Conservation (phyloP, 2,888 invertebrate genomes). For the Onchidella celtica region DNA sequence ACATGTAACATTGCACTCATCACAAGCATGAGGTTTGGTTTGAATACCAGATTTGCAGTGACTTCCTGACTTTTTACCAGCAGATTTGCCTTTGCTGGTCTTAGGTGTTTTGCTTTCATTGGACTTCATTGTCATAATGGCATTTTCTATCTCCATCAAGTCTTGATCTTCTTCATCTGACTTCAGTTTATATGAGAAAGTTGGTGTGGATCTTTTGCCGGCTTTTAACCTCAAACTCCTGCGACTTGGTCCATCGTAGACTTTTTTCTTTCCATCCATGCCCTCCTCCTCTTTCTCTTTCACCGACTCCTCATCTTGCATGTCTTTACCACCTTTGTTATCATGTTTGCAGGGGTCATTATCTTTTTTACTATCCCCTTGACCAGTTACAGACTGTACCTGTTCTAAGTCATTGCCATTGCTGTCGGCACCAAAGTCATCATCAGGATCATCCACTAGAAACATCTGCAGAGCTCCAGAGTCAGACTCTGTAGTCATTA, state of each 20-base stretch:
- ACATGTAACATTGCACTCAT: slow-evolving; percentile 3
- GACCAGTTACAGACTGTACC: not conserved
- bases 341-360: not conserved
- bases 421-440: not conserved
- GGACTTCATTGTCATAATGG: not conserved
- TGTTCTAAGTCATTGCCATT: not conserved
- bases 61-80: not conserved
- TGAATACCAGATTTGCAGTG: not conserved
- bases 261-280: too few species aligned
- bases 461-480: slow-evolving; percentile 27
- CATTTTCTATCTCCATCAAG: not conserved
- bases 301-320: not conserved
- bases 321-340: not conserved
- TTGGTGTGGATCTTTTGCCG: slow-evolving; percentile 5
- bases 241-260: not conserved
- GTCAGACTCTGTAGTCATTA: not conserved
- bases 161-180: slow-evolving; percentile 25
- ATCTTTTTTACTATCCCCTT: not conserved
- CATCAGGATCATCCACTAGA: not conserved
- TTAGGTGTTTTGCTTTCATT: not conserved
- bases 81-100: not conserved
- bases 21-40: slow-evolving; percentile 4
- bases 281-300: not conserved
- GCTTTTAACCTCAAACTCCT: slow-evolving; percentile 29
- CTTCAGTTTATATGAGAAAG: not conserved